Percentiles rank a stretch among this genome's conserved stretches.
phyloP scores from a whole-genome alignment of 2,113 vertebrate species.

The Pollimyrus isidori region DNA sequence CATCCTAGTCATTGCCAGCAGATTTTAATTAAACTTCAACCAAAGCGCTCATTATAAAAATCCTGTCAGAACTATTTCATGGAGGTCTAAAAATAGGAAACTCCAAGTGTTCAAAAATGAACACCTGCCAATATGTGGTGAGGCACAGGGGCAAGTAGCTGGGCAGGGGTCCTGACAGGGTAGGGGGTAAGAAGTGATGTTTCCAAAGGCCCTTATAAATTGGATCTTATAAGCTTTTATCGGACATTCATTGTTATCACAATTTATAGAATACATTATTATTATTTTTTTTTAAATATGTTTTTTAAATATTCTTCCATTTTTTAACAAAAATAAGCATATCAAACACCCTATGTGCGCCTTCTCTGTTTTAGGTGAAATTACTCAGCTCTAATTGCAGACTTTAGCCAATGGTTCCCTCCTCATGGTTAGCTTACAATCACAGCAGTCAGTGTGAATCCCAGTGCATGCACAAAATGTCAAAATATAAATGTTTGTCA shows the following conservation, averaged over 20 bases:
- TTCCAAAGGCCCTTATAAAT: neutral
- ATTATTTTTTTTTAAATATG: neutral
- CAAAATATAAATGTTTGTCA: neutral
- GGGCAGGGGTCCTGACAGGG: neutral
- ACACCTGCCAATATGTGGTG: neutral
- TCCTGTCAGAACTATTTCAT: neutral
- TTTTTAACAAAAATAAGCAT: neutral
- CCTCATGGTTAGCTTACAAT: neutral
- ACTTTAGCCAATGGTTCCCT: neutral
- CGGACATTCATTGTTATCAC: too few species aligned
- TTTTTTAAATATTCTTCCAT: neutral
- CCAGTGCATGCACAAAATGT: neutral
- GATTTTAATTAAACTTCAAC: neutral
- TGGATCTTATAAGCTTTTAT: neutral
- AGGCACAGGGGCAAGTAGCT: neutral
- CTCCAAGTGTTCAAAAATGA: neutral
- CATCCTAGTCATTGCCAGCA: neutral
- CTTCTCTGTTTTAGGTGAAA: neutral
- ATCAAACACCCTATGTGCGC: neutral
- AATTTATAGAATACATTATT: neutral
- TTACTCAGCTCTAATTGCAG: neutral
- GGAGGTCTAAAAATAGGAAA: neutral
- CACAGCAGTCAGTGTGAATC: neutral
- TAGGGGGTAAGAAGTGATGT: neutral
- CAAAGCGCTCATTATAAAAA: neutral